Evolutionary conservation across 2,797 vertebrate genomes (phyloP).

Genomic region (Acanthurus leucopareius): DNA sequence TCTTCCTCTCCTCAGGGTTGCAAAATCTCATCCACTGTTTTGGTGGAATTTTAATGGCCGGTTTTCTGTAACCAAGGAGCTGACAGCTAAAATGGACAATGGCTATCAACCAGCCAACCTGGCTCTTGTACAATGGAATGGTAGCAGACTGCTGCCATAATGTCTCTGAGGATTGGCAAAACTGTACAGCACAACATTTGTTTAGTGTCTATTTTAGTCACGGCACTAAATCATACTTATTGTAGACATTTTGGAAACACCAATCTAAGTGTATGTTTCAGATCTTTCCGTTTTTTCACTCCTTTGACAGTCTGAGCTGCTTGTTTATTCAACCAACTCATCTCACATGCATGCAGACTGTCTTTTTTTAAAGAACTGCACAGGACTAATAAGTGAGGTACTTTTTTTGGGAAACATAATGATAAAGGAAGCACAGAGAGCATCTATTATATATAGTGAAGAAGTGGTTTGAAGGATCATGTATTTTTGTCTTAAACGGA

Average conservation of each 20-base stretch:
- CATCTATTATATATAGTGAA: conserved; percentile 41
- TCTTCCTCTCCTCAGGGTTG: conserved; percentile 52
- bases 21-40: conserved; percentile 46
- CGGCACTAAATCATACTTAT: conserved; percentile 17
- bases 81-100: conserved; percentile 56
- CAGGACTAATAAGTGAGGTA: conserved; percentile 22
- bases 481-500: conserved; percentile 6
- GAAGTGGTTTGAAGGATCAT: conserved; percentile 31
- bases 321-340: conserved; percentile 38
- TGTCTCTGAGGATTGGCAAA: conserved; percentile 41
- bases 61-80: conserved; percentile 43
- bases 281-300: conserved; percentile 1
- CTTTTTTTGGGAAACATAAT: conserved; percentile 41
- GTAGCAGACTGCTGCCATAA: neutral
- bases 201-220: conserved; percentile 48
- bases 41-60: conserved; percentile 79
- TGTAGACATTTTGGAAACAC: conserved; percentile 31
- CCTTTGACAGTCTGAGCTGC: conserved; percentile 19
- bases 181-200: conserved; percentile 26
- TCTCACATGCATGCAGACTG: conserved; percentile 37
- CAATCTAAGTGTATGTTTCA: conserved; percentile 34
- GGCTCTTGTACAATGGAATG: conserved; percentile 27
- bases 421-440: conserved; percentile 29
- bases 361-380: conserved; percentile 43
- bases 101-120: conserved; percentile 30